Percentiles rank a stretch among this genome's conserved stretches.
phyloP scores from a whole-genome alignment of 2,888 invertebrate genomes.

The Tromatobia lineatoria region DNA sequence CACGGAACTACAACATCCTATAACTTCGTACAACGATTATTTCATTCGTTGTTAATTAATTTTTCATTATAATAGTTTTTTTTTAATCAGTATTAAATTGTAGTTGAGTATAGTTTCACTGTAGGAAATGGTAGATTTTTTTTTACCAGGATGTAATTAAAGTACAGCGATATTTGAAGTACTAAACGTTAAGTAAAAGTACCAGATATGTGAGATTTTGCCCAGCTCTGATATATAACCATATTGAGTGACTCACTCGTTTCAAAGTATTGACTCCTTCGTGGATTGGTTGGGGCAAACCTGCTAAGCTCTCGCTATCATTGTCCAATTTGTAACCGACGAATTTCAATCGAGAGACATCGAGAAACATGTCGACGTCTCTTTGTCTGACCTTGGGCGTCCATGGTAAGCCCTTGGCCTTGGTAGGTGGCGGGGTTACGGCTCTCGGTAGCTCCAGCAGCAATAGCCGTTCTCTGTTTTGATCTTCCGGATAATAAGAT shows the following conservation, averaged over 20 bases:
- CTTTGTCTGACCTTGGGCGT: conserved; percentile 97
- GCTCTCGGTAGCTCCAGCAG: conserved; percentile 82
- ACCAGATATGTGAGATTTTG: too few relatives aligned
- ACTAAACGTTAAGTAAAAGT: too few relatives aligned
- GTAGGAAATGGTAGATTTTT: too few relatives aligned
- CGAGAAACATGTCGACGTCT: conserved; percentile 97
- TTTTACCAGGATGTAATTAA: too few relatives aligned
- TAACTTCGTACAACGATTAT: too few relatives aligned
- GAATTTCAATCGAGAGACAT: conserved; percentile 97
- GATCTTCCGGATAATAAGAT: conserved; percentile 79
- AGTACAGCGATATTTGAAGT: too few relatives aligned
- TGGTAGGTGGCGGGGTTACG: conserved; percentile 84
- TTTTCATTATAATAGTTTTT: too few relatives aligned
- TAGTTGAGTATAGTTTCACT: too few relatives aligned
- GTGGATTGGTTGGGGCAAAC: conserved; percentile 98
- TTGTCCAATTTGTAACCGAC: conserved; percentile 96
- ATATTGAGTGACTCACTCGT: conserved; percentile 85
- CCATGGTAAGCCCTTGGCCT: conserved; percentile 92
- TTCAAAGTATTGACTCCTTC: conserved; percentile 97
- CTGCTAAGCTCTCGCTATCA: conserved; percentile 96
- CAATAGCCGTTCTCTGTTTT: conserved; percentile 80
- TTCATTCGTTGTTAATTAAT: too few relatives aligned
- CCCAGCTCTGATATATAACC: not conserved
- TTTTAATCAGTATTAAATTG: too few relatives aligned
- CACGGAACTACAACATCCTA: too few relatives aligned